Evolutionary conservation across 2,888 invertebrate species (phyloP).

Genomic region (Anodontia alba): DNA sequence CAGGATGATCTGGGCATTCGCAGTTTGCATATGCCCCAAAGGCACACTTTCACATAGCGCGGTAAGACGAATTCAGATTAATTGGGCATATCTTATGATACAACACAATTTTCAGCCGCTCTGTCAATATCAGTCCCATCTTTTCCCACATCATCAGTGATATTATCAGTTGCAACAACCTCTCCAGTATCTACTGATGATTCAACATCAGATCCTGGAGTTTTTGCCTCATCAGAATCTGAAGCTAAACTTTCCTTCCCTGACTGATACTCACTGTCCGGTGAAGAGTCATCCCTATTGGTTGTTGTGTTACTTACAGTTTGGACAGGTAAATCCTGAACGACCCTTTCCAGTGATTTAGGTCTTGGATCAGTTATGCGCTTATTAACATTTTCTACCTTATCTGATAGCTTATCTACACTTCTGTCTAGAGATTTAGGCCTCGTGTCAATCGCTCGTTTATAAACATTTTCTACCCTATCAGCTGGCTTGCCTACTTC

Average conservation of each 20-base stretch:
- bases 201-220: constrained; percentile 41
- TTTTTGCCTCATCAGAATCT: constrained; percentile 29
- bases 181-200: constrained; percentile 57
- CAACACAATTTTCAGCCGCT: constrained; percentile 52
- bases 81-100: too few species aligned
- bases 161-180: constrained; percentile 12
- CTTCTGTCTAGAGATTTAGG: not conserved
- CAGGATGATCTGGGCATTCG: too few species aligned
- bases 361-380: not conserved
- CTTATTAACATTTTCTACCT: not conserved
- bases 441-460: not conserved
- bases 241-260: constrained; percentile 55
- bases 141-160: not conserved
- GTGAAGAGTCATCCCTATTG: constrained; percentile 22
- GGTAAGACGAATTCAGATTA: too few species aligned
- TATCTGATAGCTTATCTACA: not conserved
- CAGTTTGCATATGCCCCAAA: too few species aligned
- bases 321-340: not conserved
- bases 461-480: not conserved
- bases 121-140: constrained; percentile 21
- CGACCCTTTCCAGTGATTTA: not conserved
- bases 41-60: too few species aligned
- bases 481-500: not conserved
- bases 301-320: not conserved
- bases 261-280: constrained; percentile 63